phyloP scores from a whole-genome alignment of 2,113 vertebrate species.

The Prunella himalayana region DNA sequence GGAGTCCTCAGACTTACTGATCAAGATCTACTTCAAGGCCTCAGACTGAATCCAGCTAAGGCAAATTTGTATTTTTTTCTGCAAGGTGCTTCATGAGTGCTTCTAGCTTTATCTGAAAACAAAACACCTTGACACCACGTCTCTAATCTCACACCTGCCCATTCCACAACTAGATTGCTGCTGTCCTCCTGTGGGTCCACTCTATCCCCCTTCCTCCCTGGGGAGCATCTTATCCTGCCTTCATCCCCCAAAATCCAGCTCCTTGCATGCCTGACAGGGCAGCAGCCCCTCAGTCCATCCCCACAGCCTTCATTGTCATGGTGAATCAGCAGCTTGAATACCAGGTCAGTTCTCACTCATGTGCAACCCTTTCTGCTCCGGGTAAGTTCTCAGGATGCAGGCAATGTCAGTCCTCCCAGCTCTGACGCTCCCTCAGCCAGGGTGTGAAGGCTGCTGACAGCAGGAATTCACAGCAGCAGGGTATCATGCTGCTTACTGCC shows the following conservation, averaged over 20 bases:
- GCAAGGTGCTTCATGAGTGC: neutral
- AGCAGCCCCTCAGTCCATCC: neutral
- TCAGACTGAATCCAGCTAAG: neutral
- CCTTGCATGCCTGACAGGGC: accelerated
- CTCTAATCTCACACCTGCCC: neutral
- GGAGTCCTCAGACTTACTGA: neutral
- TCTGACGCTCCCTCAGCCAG: neutral
- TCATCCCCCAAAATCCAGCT: neutral
- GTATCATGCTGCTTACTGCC: neutral
- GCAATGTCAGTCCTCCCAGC: neutral
- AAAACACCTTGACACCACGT: accelerated
- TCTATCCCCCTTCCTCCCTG: accelerated
- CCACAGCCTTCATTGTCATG: neutral
- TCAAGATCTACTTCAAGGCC: neutral
- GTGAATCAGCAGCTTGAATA: neutral
- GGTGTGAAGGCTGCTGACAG: neutral
- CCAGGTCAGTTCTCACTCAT: neutral
- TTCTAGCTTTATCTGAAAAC: neutral
- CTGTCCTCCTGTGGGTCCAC: accelerated
- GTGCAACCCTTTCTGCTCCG: neutral
- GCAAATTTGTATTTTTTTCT: neutral
- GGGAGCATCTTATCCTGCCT: neutral
- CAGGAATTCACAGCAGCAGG: neutral
- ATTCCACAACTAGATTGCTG: neutral
- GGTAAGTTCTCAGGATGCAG: neutral